Evolutionary conservation across 2,888 invertebrate species (phyloP), one percentile per base, ranked within the genome.

Genomic region (Nemotelus pantherinus): DNA sequence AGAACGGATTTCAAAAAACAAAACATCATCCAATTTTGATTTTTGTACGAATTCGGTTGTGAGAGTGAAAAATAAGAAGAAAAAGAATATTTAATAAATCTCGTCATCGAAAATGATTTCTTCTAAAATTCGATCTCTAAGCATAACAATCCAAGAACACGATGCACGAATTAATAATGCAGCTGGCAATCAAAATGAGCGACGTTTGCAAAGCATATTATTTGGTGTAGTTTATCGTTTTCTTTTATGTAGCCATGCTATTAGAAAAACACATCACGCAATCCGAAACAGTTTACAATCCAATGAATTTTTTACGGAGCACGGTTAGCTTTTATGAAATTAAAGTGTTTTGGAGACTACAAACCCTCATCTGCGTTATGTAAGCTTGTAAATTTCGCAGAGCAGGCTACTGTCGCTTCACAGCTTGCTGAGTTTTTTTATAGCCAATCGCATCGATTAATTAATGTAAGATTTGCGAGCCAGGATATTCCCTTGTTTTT

Each of bases 1-100:
- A 45, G 47, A 65, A 65, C 65, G 65, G 7, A 10, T 63, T 65
- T 65, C 70, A 70, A 70, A 70, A 70, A 70, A 53, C 70, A 70
- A 70, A 70, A 70, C 70, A 70, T 68, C 68, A 50, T 70, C 70
- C 70, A 70, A 70, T 70, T 70, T 50, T 55, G 70, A 70, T 70
- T 55, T 70, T 48, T 70, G 53, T 53, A 4, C 10, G 68, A 55
- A 43, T 70, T 70, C 44, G 53, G 25, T 63, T 10, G 53, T 70
- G 70, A 70, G 55, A 55, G 70, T 44, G 70, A 70, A 47, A 70
- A 70, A 70, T 53, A 70, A 70, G 53, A 70, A 55, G 41, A 41
- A 70, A 53, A 70, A 39, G 25, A 47, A 50, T 68, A 68, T 53
- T 70, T 53, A 70, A 70, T 70, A 70, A 70, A 70, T 70, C 53